Evolutionary conservation across 2,797 vertebrate genomes (phyloP).

Genomic region (Chaetophractus vellerosus): DNA sequence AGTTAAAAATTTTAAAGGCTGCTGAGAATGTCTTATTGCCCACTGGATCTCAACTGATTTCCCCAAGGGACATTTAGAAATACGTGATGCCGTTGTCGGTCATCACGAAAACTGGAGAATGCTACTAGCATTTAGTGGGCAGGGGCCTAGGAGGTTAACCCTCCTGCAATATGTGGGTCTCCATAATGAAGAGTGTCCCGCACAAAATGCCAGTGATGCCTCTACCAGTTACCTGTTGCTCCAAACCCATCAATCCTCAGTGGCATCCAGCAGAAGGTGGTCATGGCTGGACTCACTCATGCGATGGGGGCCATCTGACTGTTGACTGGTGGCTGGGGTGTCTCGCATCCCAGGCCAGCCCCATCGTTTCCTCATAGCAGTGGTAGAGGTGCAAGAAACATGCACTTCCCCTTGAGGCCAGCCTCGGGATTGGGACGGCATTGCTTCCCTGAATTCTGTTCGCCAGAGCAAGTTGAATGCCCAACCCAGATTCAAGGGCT

Average conservation of each 20-base stretch:
- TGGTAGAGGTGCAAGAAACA: neutral
- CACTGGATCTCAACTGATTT: neutral
- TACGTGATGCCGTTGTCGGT: neutral
- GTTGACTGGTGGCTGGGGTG: rapidly evolving
- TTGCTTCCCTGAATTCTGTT: neutral
- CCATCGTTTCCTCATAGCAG: neutral
- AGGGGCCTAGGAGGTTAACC: neutral
- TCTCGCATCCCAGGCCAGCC: neutral
- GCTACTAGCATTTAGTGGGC: neutral
- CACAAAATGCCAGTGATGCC: neutral
- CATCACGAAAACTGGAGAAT: neutral
- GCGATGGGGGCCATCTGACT: neutral
- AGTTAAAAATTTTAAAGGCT: neutral
- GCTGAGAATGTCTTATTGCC: neutral
- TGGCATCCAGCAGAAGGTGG: too few species aligned
- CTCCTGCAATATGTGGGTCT: neutral
- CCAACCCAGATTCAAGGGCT: neutral
- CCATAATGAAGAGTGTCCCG: neutral
- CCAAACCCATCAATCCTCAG: neutral
- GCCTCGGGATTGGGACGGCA: neutral
- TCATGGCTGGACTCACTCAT: neutral
- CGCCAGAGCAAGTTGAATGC: neutral
- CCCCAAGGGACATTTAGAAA: neutral
- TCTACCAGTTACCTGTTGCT: neutral
- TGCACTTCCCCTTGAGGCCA: neutral